Conservation (phyloP, 2,888 invertebrate genomes). For the Zootermopsis nevadensis region DNA sequence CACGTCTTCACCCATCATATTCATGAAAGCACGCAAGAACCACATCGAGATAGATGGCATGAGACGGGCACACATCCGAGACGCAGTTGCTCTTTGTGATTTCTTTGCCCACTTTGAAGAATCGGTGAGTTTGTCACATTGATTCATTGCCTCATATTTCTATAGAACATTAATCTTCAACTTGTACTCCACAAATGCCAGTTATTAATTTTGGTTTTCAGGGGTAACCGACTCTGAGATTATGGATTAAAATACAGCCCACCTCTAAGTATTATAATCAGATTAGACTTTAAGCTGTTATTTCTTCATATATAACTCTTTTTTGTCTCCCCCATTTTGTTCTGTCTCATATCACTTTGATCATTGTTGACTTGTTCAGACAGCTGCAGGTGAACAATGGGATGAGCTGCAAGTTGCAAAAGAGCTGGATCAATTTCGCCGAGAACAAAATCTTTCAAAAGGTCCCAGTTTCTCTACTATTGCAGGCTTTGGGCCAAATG, state of each 20-base stretch:
- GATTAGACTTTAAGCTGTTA: no score
- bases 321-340: no score
- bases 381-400: slow-evolving; percentile 66
- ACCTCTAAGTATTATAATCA: no score
- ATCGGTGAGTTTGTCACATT: slow-evolving; percentile 60
- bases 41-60: slow-evolving; percentile 82
- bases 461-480: slow-evolving; percentile 88
- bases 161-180: slow-evolving; percentile 56
- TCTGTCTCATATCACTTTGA: no score
- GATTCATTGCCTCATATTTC: slow-evolving; percentile 57
- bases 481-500: slow-evolving; percentile 87
- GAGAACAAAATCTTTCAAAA: slow-evolving; percentile 76
- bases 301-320: no score
- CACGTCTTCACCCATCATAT: slow-evolving; percentile 83
- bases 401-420: slow-evolving; percentile 80
- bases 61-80: slow-evolving; percentile 85
- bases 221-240: no score
- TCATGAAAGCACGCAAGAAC: slow-evolving; percentile 90
- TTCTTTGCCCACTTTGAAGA: slow-evolving; percentile 81
- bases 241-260: no score
- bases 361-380: slow-evolving; percentile 53
- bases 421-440: slow-evolving; percentile 78
- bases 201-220: no score
- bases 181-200: no score
- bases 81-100: slow-evolving; percentile 91